Percentiles rank a stretch among this genome's conserved stretches.
These are phyloP conservation scores for Caenorhabditis zanzibari DNA, from an alignment of 2,888 invertebrate genomes.

Conservation along the genomic window DNA sequence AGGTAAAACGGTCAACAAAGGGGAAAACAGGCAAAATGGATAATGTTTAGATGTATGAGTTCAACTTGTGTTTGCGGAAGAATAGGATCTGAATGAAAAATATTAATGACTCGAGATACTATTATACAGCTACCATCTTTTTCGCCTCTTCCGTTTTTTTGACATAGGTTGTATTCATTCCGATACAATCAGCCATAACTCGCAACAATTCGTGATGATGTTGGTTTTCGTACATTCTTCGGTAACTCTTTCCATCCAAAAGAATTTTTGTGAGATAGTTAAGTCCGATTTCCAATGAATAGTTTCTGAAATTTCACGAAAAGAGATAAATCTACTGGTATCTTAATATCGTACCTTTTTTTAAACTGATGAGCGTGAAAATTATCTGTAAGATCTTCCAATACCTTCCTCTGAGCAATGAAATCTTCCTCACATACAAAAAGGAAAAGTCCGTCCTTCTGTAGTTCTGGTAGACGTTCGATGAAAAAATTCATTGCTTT, in stretches of 20 bases:
- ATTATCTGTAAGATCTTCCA: constrained; percentile 15
- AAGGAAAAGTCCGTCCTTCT: not conserved
- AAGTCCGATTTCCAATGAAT: constrained; percentile 12
- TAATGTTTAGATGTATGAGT: constrained; percentile 10
- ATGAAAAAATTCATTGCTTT: not conserved
- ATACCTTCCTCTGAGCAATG: not conserved
- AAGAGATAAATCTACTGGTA: no score
- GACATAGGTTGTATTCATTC: constrained; percentile 38
- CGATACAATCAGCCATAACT: constrained; percentile 35
- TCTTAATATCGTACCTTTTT: constrained; percentile 10
- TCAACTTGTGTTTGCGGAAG: constrained; percentile 33
- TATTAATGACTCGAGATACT: not conserved
- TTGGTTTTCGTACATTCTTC: not conserved
- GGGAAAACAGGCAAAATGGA: not conserved
- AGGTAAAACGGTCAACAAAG: not conserved
- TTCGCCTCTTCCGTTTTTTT: constrained; percentile 36
- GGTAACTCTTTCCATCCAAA: not conserved
- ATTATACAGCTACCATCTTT: constrained; percentile 22
- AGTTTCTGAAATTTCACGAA: constrained; percentile 18
- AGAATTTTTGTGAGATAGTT: constrained; percentile 31
- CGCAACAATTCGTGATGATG: not conserved
- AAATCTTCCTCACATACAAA: constrained; percentile 5
- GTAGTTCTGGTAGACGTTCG: not conserved
- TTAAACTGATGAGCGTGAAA: constrained; percentile 18
- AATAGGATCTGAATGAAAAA: constrained; percentile 26